Percentiles rank a stretch among this genome's conserved stretches.
Conservation (phyloP, 2,797 vertebrate genomes). For the Pangasius mekongensis region DNA sequence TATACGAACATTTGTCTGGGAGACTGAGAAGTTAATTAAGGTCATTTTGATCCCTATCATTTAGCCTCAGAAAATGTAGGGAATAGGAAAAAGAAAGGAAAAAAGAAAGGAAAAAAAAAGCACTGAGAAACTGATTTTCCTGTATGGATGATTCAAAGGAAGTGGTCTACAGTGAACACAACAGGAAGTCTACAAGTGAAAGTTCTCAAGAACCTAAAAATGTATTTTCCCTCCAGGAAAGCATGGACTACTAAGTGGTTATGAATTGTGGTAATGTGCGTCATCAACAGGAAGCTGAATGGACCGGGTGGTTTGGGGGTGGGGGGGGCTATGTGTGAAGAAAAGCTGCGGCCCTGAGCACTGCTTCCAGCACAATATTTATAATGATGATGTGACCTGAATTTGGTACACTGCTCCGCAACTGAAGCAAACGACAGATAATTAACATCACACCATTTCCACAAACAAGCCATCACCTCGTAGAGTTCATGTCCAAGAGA, state of each 20-base stretch:
- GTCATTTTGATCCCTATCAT: neutral
- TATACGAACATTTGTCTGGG: neutral
- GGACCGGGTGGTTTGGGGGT: slow-evolving; percentile 25
- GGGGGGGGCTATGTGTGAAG: no score
- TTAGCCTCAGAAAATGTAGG: slow-evolving; percentile 29
- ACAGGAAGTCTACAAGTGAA: slow-evolving; percentile 31
- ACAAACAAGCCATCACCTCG: slow-evolving; percentile 17
- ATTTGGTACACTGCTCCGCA: neutral
- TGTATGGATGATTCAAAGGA: slow-evolving; percentile 42
- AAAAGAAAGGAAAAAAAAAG: no score
- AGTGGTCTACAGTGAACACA: slow-evolving; percentile 19
- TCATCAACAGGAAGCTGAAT: slow-evolving; percentile 41
- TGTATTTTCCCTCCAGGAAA: neutral
- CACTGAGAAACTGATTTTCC: slow-evolving; percentile 5
- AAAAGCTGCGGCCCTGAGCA: neutral
- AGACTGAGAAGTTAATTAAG: neutral
- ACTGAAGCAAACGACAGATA: neutral
- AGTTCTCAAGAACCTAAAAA: slow-evolving; percentile 12
- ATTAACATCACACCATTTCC: neutral
- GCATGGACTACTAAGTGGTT: neutral
- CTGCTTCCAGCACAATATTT: slow-evolving; percentile 18
- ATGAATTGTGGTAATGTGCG: slow-evolving; percentile 28
- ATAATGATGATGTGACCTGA: slow-evolving; percentile 12
- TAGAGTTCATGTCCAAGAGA: neutral
- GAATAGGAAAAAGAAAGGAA: neutral